Evolutionary conservation across 2,113 vertebrate genomes (phyloP), one percentile per base, ranked within the genome.

Genomic region (Seriola rivoliana): DNA sequence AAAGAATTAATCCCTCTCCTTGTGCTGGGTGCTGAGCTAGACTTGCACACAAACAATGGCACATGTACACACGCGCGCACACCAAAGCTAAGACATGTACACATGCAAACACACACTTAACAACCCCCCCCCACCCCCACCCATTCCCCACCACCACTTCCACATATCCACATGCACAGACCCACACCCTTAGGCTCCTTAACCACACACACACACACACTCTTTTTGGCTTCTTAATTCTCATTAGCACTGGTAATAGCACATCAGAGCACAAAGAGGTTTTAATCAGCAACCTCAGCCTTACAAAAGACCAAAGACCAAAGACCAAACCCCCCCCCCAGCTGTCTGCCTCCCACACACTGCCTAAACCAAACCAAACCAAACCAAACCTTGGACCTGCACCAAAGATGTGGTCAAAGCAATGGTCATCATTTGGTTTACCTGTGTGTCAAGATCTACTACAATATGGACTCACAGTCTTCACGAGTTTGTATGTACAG

Each of bases 401-500:
- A 58, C 70, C 48, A 66, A 68, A 88, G 58, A 76, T 63, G 32
- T 9, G 64, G 59, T 36, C 54, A 72, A 78, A 81, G 40, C 23
- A 81, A 73, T 63, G 25, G 17, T 65, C 12, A 73, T 78, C 38
- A 34, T 10, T 65, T 55, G 23, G 34, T 46, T 74, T 63, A 67
- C 44, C 13, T 34, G 5, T 69, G 32, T 57, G 8, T 3, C 65
- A 70, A 40, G 46, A 74, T n/a, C 0, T 29, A 32, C 2, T 54
- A 54, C 80, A 80, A 65, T 17, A 29, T 10, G 2, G 29, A 93
- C 96, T 97, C 85, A 99, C 97, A 96, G 67, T 99, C 97, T 94
- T 99, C 97, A 72, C 98, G 97, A 84, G 97, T 99, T 91, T 98
- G 97, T 91, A 99, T 97, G 83, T 98, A 97, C 59, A 99, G 96